Evolutionary conservation across 2,888 invertebrate species (phyloP).

Genomic region (Callyntrura guangdongensis): DNA sequence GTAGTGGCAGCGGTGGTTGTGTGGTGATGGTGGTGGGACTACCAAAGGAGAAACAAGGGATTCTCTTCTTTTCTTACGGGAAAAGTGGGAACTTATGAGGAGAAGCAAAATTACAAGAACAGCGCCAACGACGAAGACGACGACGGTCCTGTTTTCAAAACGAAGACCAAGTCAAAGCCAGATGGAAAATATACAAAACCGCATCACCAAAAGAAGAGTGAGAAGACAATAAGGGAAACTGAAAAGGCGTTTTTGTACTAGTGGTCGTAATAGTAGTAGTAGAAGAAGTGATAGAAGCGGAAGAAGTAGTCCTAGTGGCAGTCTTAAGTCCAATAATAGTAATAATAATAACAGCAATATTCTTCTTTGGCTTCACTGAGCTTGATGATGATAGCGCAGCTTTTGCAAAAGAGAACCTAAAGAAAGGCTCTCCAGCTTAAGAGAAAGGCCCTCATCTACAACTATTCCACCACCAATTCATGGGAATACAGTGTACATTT

Average conservation of each 20-base stretch:
- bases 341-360: conserved; percentile 13
- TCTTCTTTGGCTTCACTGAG: conserved; percentile 13
- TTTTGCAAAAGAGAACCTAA: background rate
- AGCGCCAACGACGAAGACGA: background rate
- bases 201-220: conserved; percentile 3
- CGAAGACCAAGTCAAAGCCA: conserved; percentile 15
- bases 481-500: background rate
- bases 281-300: background rate
- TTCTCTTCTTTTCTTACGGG: background rate
- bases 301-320: background rate
- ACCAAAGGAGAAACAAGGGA: conserved; percentile 24
- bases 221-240: background rate
- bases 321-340: conserved; percentile 10
- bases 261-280: background rate
- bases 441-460: background rate
- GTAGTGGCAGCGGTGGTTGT: conserved; percentile 38
- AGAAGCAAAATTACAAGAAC: conserved; percentile 22
- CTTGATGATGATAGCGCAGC: conserved; percentile 3
- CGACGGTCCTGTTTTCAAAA: background rate
- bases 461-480: background rate
- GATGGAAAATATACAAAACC: conserved; percentile 25
- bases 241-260: background rate
- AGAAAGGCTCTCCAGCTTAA: background rate
- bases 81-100: background rate
- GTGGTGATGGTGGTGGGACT: conserved; percentile 6